These are phyloP conservation scores for Odontothrips loti DNA, from an alignment of 2,888 invertebrate species.

Conservation along the genomic window DNA sequence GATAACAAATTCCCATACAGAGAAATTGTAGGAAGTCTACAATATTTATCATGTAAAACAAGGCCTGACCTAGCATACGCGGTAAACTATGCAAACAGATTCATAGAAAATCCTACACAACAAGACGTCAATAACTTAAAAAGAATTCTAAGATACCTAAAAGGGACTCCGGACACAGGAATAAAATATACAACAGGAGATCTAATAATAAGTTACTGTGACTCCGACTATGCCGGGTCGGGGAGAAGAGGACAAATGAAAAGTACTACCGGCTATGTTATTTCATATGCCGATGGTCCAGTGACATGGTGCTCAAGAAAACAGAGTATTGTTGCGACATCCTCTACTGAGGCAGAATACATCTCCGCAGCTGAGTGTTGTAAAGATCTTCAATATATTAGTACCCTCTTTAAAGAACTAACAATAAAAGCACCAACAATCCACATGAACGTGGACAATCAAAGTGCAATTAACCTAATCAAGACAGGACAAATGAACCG, in stretches of 20 bases:
- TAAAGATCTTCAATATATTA: conserved; percentile 38
- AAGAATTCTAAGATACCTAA: conserved; percentile 34
- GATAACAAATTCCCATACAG: too few relatives aligned
- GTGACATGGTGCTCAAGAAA: conserved; percentile 39
- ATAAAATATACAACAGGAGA: conserved; percentile 30
- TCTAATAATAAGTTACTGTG: conserved; percentile 34
- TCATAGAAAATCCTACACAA: conserved; percentile 33
- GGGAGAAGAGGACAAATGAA: conserved; percentile 13
- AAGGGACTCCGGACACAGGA: conserved; percentile 34
- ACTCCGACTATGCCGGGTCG: conserved; percentile 36
- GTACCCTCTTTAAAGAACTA: conserved; percentile 36
- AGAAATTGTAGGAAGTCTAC: too few relatives aligned
- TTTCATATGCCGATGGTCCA: conserved; percentile 37
- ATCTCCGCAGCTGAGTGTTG: conserved; percentile 38
- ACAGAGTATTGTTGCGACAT: conserved; percentile 40
- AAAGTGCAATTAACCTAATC: conserved; percentile 36
- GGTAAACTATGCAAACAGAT: conserved; percentile 33
- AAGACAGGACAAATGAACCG: conserved; percentile 35
- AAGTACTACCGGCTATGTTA: conserved; percentile 32
- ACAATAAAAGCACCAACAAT: conserved; percentile 21
- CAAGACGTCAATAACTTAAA: conserved; percentile 34
- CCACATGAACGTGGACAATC: conserved; percentile 36
- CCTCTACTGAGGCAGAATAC: conserved; percentile 41
- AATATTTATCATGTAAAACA: conserved; percentile 30
- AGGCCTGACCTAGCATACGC: conserved; percentile 33